Evolutionary conservation across 2,113 vertebrate species (phyloP).

Genomic region (Anoura caudifer): DNA sequence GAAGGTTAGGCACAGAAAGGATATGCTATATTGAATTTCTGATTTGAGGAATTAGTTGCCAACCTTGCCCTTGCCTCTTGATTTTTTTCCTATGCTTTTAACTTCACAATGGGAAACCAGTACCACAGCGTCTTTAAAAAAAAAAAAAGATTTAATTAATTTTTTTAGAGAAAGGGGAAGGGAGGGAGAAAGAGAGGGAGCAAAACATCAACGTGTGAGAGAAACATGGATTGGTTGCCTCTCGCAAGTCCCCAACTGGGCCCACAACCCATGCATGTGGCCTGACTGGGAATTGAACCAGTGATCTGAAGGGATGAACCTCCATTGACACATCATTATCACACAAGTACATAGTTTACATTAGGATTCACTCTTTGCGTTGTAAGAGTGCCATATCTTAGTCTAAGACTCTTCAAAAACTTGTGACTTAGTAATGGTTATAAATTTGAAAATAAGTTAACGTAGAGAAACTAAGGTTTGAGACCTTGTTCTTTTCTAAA

Average conservation of each 20-base stretch:
- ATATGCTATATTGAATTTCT: not conserved
- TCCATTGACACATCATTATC: not conserved
- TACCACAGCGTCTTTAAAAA: not conserved
- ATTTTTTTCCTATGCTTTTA: not conserved
- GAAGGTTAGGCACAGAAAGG: not conserved
- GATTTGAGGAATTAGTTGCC: not conserved
- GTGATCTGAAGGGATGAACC: not conserved
- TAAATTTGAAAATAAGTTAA: slow-evolving; percentile 8
- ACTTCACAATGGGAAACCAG: not conserved
- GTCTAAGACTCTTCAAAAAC: not conserved
- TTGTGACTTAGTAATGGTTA: not conserved
- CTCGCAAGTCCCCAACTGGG: too few relatives aligned
- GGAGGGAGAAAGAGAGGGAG: too few relatives aligned
- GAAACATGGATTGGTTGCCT: too few relatives aligned
- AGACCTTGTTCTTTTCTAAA: not conserved
- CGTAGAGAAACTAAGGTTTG: not conserved
- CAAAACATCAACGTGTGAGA: too few relatives aligned
- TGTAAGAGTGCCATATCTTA: not conserved
- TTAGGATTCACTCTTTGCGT: not conserved
- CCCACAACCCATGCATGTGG: too few relatives aligned
- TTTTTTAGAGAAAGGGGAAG: too few relatives aligned
- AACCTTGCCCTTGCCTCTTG: not conserved
- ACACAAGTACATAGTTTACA: not conserved
- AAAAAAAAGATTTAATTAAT: too few relatives aligned
- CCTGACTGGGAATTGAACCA: too few relatives aligned